phyloP scores from a whole-genome alignment of 2,888 invertebrate genomes.

The Pristionchus fissidentatus region DNA sequence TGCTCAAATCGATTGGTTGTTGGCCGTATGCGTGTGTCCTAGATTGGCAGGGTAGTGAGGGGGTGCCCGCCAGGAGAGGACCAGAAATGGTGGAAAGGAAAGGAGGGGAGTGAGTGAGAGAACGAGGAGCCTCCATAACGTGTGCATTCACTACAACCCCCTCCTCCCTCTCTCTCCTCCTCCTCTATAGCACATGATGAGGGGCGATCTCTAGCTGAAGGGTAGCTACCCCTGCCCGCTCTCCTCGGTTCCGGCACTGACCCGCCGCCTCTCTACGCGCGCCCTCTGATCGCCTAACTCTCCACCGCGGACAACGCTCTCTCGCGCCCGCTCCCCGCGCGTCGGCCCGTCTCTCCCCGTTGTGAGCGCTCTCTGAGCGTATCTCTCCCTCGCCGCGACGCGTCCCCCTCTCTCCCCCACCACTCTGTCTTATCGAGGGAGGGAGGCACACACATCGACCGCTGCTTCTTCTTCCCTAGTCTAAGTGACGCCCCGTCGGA shows the following conservation, averaged over 20 bases:
- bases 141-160: conserved; percentile 16
- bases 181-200: conserved; percentile 7
- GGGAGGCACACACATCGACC: conserved; percentile 23
- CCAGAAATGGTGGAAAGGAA: background rate
- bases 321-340: background rate
- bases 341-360: background rate
- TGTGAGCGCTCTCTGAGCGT: background rate
- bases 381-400: background rate
- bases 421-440: conserved; percentile 39
- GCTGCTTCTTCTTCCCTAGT: background rate
- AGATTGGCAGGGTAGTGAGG: too few species aligned
- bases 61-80: too few species aligned
- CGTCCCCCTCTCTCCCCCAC: background rate
- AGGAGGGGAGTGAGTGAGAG: conserved; percentile 17
- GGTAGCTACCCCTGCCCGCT: background rate
- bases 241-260: background rate
- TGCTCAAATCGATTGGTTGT: too few species aligned
- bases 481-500: too few species aligned
- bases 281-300: background rate
- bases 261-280: background rate
- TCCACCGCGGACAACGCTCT: background rate
- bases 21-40: too few species aligned
- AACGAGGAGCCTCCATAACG: conserved; percentile 20
- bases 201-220: background rate
- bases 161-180: background rate